Evolutionary conservation across 2,797 vertebrate genomes (phyloP).

Genomic region (Manis pentadactyla): DNA sequence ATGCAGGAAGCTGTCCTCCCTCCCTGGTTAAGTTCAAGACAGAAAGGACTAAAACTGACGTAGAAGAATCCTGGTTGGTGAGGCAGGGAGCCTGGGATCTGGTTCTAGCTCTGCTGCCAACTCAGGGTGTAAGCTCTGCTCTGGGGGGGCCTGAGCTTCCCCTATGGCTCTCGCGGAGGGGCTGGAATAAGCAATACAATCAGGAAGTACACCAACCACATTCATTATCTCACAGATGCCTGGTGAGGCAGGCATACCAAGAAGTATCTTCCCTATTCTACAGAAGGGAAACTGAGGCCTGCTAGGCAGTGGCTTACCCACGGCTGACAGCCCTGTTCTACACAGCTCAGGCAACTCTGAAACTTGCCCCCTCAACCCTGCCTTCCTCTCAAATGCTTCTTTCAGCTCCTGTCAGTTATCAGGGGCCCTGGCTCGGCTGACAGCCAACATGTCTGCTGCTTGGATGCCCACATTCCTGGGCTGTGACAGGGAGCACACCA

Average conservation of each 20-base stretch:
- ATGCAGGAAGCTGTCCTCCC: neutral
- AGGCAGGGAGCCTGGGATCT: neutral
- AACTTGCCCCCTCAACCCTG: slow-evolving; percentile 48
- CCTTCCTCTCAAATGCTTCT: neutral
- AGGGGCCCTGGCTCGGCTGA: slow-evolving; percentile 44
- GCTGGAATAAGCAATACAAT: neutral
- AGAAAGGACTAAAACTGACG: neutral
- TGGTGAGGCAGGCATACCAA: neutral
- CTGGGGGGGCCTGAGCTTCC: neutral
- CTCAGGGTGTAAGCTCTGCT: neutral
- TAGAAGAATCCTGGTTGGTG: neutral
- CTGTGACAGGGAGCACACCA: slow-evolving; percentile 46
- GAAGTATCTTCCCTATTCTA: neutral
- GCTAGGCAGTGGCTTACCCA: neutral
- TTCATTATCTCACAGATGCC: neutral
- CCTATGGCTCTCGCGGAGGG: neutral
- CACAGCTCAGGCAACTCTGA: slow-evolving; percentile 32
- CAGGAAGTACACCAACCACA: neutral
- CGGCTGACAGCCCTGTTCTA: slow-evolving; percentile 34
- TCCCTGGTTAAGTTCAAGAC: neutral
- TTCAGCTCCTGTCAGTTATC: slow-evolving; percentile 54
- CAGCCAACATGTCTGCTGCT: slow-evolving; percentile 66
- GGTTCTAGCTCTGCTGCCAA: neutral
- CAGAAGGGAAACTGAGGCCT: neutral
- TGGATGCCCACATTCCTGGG: slow-evolving; percentile 69